These are phyloP conservation scores for Pseudonaja textilis DNA, from an alignment of 2,113 vertebrate species.

Conservation along the genomic window DNA sequence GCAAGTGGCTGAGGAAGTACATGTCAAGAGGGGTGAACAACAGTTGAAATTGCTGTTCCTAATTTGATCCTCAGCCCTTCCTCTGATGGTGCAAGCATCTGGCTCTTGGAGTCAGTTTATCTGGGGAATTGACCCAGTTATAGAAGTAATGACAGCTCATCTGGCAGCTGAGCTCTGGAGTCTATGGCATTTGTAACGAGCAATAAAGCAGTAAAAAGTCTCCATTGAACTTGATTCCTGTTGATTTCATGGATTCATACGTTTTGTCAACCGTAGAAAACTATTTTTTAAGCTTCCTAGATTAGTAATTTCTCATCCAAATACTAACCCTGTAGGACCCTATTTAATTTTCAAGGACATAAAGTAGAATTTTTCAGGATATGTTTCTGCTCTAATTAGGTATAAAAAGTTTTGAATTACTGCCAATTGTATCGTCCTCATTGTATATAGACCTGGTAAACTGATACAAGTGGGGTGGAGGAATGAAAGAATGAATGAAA, in stretches of 20 bases:
- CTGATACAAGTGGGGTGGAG: neutral
- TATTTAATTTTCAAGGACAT: neutral
- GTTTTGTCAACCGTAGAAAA: neutral
- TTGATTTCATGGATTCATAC: neutral
- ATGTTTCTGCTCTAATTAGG: neutral
- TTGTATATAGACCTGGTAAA: neutral
- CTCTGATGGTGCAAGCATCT: neutral
- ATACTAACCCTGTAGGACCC: neutral
- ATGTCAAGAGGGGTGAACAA: neutral
- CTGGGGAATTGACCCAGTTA: neutral
- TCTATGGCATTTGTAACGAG: neutral
- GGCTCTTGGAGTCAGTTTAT: neutral
- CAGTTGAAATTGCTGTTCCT: neutral
- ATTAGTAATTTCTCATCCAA: neutral
- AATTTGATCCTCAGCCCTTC: neutral
- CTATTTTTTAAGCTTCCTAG: neutral
- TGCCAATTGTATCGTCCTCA: neutral
- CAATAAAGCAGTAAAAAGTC: neutral
- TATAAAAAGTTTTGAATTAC: neutral
- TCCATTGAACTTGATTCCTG: neutral
- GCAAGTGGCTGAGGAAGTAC: neutral
- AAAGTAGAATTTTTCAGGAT: neutral
- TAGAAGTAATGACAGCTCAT: neutral
- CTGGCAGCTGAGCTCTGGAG: neutral
- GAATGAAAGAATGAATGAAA: neutral